Evolutionary conservation across 2,797 vertebrate species (phyloP).

Genomic region (Rhinichthys osculus): DNA sequence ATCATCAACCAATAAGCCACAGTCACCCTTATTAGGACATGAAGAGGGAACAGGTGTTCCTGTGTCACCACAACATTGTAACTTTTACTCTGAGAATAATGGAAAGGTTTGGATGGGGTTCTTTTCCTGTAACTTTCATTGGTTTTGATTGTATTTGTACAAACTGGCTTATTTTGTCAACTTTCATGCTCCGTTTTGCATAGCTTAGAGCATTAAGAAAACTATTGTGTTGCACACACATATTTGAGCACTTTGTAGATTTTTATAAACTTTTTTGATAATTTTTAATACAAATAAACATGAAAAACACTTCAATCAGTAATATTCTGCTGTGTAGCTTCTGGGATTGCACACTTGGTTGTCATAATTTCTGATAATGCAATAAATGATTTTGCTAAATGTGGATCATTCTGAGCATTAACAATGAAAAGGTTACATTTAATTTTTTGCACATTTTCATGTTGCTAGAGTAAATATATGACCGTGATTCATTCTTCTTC

Average conservation of each 20-base stretch:
- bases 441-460: neutral
- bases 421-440: neutral
- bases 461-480: neutral
- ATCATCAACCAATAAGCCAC: constrained; percentile 18
- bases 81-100: constrained; percentile 33
- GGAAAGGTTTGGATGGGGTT: constrained; percentile 3
- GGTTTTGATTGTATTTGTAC: neutral
- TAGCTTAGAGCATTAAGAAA: constrained; percentile 28
- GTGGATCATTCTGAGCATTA: neutral
- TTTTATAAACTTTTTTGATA: neutral
- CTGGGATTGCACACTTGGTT: neutral
- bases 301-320: neutral
- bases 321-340: neutral
- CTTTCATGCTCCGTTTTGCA: neutral
- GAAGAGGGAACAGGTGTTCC: constrained; percentile 27
- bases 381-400: neutral
- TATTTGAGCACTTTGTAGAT: constrained; percentile 48
- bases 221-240: constrained; percentile 36
- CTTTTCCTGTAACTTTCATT: constrained; percentile 22
- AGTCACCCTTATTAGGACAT: constrained; percentile 16
- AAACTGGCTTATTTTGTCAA: neutral
- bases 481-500: neutral
- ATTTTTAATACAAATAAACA: constrained; percentile 23
- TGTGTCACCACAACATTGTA: neutral
- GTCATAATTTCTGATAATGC: neutral